Conservation (phyloP, 2,797 vertebrate species). For the Parotocinclus haroldoi region DNA sequence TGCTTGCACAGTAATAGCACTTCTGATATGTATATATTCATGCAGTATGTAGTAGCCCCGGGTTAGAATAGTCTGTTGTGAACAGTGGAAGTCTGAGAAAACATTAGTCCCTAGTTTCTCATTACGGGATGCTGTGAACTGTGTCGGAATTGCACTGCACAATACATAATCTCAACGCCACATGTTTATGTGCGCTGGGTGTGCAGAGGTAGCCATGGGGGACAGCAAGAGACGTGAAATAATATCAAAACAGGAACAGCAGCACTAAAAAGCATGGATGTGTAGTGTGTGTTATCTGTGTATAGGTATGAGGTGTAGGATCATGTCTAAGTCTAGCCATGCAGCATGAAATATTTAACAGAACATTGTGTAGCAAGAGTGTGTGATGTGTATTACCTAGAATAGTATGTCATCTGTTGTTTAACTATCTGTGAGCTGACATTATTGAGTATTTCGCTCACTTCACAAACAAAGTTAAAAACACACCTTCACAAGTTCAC, state of each 20-base stretch:
- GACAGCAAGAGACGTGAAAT: constrained; percentile 38
- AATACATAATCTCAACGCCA: constrained; percentile 34
- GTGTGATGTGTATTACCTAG: too few species aligned
- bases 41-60: too few species aligned
- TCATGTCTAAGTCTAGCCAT: constrained; percentile 5
- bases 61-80: not conserved
- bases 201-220: constrained; percentile 26
- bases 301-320: not conserved
- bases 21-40: too few species aligned
- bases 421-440: too few species aligned
- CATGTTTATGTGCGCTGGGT: constrained; percentile 36
- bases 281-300: not conserved
- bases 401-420: too few species aligned
- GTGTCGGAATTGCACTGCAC: constrained; percentile 21
- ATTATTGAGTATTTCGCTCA: too few species aligned
- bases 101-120: constrained; percentile 42
- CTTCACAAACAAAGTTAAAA: too few species aligned
- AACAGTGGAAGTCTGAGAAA: constrained; percentile 15
- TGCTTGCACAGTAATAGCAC: too few species aligned
- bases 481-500: too few species aligned
- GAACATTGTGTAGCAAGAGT: constrained; percentile 14
- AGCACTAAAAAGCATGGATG: not conserved
- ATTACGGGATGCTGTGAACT: constrained; percentile 45
- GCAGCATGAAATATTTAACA: constrained; percentile 17
- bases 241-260: constrained; percentile 13